Evolutionary conservation across 2,113 vertebrate species (phyloP).

Genomic region (Propithecus coquereli): DNA sequence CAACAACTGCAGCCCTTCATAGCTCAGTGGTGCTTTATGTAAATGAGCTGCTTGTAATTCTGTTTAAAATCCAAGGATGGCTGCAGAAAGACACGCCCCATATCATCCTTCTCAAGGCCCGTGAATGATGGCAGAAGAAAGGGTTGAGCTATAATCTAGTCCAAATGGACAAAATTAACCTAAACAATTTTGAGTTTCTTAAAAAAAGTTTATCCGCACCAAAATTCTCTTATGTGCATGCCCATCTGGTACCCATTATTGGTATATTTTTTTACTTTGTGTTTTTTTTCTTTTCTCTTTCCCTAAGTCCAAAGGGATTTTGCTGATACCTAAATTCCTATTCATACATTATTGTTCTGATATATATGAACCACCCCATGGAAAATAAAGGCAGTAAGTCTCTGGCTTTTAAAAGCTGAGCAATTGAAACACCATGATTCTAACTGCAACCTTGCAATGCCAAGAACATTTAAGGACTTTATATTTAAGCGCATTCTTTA

Average conservation of each 20-base stretch:
- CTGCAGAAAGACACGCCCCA: neutral
- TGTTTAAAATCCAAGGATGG: neutral
- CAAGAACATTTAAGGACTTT: neutral
- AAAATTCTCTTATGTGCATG: neutral
- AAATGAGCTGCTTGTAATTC: neutral
- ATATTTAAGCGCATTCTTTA: neutral
- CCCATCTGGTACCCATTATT: neutral
- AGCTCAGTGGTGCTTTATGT: neutral
- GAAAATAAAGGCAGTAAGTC: neutral
- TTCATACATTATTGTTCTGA: neutral
- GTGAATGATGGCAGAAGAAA: accelerated
- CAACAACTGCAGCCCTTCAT: accelerated
- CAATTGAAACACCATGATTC: neutral
- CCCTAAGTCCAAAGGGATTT: neutral
- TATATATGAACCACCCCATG: neutral
- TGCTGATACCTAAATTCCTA: neutral
- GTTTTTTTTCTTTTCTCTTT: neutral
- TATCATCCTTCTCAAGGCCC: accelerated
- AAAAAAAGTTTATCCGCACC: neutral
- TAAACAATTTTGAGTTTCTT: neutral
- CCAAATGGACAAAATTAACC: neutral
- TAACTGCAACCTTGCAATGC: too few species aligned
- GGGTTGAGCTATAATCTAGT: neutral
- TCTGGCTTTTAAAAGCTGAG: neutral
- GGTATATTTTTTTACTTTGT: neutral